phyloP scores from a whole-genome alignment of 2,797 vertebrate species.

The Acrossocheilus wenchowensis region DNA sequence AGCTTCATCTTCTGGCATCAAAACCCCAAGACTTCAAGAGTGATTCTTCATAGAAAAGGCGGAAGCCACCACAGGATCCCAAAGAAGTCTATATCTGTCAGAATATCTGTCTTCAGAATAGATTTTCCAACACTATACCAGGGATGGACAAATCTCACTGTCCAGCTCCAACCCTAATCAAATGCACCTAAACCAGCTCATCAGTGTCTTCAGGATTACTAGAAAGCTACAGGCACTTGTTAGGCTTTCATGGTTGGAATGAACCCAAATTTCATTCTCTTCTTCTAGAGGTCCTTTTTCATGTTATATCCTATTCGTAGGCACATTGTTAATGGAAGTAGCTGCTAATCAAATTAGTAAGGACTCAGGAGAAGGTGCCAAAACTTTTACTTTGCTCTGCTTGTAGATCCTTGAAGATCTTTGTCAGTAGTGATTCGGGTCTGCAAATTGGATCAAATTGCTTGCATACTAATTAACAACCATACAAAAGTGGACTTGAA shows the following conservation, averaged over 20 bases:
- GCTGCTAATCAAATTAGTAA: neutral
- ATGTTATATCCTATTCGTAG: neutral
- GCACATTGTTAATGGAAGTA: neutral
- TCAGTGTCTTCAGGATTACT: neutral
- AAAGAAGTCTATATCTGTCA: neutral
- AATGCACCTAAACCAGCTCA: neutral
- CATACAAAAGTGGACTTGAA: neutral
- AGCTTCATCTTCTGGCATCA: no score
- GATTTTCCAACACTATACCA: neutral
- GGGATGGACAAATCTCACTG: neutral
- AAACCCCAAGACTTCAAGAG: no score
- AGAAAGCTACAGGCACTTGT: neutral
- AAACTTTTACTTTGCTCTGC: neutral
- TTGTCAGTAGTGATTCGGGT: neutral
- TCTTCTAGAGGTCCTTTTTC: neutral
- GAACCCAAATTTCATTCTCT: neutral
- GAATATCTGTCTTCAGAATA: neutral
- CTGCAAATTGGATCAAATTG: neutral
- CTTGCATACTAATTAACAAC: neutral
- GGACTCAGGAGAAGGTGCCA: neutral
- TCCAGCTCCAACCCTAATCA: neutral
- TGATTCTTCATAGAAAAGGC: no score
- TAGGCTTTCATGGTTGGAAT: neutral
- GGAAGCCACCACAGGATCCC: neutral
- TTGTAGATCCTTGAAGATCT: neutral